A percentile compares a stretch with the other conserved stretches of the same genome.
These are phyloP conservation scores for Arctopsyche grandis DNA, from an alignment of 1,140 invertebrate genomes.

Conservation along the genomic window DNA sequence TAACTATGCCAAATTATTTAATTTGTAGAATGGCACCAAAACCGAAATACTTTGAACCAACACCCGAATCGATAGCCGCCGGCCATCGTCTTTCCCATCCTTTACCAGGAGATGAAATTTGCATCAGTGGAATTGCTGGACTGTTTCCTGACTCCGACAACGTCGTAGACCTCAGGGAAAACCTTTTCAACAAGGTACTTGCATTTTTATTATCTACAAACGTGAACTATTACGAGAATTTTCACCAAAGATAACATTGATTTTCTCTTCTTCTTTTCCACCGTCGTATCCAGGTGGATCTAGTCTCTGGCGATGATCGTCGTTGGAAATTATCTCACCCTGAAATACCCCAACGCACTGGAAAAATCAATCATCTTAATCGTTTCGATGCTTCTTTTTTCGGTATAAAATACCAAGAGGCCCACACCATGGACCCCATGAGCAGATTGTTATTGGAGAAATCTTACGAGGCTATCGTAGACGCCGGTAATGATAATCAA, in stretches of 20 bases:
- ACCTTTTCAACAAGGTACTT: constrained; percentile 78
- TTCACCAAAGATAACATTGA: neutral
- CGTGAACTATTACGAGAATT: neutral
- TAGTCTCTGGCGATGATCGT: constrained; percentile 80
- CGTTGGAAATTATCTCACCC: constrained; percentile 78
- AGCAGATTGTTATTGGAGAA: constrained; percentile 85
- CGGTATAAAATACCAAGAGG: constrained; percentile 83
- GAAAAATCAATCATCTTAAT: constrained; percentile 80
- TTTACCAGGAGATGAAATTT: constrained; percentile 75
- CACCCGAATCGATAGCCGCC: neutral
- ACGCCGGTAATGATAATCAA: constrained; percentile 78
- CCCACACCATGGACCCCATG: constrained; percentile 90
- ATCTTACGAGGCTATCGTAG: constrained; percentile 87
- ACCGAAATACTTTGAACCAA: neutral
- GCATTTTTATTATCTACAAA: too few species aligned
- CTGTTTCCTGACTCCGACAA: constrained; percentile 88
- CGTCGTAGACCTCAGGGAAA: constrained; percentile 80
- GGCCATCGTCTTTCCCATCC: constrained; percentile 8
- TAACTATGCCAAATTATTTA: too few species aligned
- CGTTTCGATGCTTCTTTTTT: constrained; percentile 90
- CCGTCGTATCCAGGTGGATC: constrained; percentile 71
- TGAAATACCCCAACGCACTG: constrained; percentile 78
- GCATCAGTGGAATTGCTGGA: constrained; percentile 82
- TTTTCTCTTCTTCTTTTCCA: neutral
- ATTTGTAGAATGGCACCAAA: constrained; percentile 6